Evolutionary conservation across 2,113 vertebrate species (phyloP), one percentile per base, ranked within the genome.

Genomic region (Phycodurus eques): DNA sequence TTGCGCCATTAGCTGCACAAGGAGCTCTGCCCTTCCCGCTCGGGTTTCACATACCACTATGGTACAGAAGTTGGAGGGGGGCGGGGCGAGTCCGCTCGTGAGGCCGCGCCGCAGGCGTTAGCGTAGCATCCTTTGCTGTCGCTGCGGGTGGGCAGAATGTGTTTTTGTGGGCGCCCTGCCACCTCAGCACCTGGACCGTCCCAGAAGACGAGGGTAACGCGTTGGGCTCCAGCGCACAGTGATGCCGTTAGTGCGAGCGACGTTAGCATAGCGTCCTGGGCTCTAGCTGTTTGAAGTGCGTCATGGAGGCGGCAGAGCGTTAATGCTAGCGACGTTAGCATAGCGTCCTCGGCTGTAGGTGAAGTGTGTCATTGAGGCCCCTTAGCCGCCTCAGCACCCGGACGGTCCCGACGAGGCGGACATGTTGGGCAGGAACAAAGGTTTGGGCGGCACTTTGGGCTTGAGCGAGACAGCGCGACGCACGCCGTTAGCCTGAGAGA

Each of bases 381-480:
- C 49, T 17, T 7, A 1, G 0, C 20, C 2, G 79, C 70, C 54
- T 89, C 79, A 93, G 83, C 92, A 90, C 61, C 91, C 66, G 77
- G 86, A 92, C 27, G 75, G 73, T 0, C 66, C 76, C 27, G 82
- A 67, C 0, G 87, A 81, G 0, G 91, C 78, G 0, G 88, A 90
- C 0, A 89, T 81, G 17, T 92, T 90, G 1, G 93, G 92, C n/a
- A 93, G 84, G 72, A 93, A 91, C 43, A 91, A 73, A 0, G 92
- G 87, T 69, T 92, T 93, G 0, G 93, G 88, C 0, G 91, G 87
- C 7, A 90, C 60, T 12, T 93, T 88, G 0, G 94, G 94, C 79
- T 94, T 95, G 54, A 94, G 81, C 0, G 94, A 94, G 10, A 77
- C 75, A 0, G 93, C 90, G 13, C 94, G 87, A 20, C 91, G 87